Base-by-base conservation (phyloP, 2,113 vertebrate species). In the human (Homo sapiens) region DNA sequence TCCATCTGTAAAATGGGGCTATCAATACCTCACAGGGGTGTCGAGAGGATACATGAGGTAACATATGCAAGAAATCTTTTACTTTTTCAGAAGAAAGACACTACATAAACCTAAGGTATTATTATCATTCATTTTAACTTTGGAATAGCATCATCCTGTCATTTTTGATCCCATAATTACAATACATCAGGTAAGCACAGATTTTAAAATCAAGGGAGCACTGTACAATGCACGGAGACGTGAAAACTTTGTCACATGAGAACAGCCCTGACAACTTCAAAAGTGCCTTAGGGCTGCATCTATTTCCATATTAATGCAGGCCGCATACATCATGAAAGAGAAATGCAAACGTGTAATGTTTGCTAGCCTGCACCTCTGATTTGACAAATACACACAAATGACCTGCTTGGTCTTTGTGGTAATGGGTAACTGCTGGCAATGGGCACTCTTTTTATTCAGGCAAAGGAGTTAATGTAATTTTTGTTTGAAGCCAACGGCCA, bases 141-240 rank as follows among this genome's bases (percentile, higher is more conserved):
- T 5, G 90, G 97, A 98, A 98, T 96, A 97, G 97, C 97, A 97
- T 96, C 97, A 95, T 95, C 97, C 93, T 98, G 97, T 98, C 97
- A 98, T 82, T 98, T 98, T 97, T 98, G 97, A 98, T 98, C 97
- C 97, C 97, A 89, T 98, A 98, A 98, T 98, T 98, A 98, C 93
- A 98, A 98, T 96, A 97, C 97, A 97, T 98, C 98, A 98, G 97
- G 97, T 98, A 97, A 98, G 97, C 95, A 97, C 70, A 80, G 97
- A 97, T 98, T 97, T 97, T 95, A 87, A 97, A 97, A 98, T 95
- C 97, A 89, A 96, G 97, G 91, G 97, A 98, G 93, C 79, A 25
- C 89, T 75, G 93, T 80, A 96, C 96, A 96, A 97, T 72, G 93
- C 96, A 93, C 16, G 14, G 94, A 97, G 97, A 98, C 94, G 87